Evolutionary conservation across 2,888 invertebrate genomes (phyloP).

Genomic region (Dioctria rufipes): DNA sequence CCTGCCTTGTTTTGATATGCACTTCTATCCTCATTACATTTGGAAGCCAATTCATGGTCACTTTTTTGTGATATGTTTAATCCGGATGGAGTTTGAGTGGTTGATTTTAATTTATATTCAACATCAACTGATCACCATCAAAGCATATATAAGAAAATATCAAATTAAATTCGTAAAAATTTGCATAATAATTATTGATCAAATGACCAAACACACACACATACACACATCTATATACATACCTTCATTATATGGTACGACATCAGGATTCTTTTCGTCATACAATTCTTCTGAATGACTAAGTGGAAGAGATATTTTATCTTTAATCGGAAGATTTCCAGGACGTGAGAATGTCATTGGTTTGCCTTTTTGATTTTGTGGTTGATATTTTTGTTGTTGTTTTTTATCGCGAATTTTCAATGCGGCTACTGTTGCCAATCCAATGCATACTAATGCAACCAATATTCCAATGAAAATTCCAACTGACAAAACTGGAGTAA

Average conservation of each 20-base stretch:
- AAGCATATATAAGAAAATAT: conserved; percentile 30
- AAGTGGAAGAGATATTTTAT: conserved; percentile 79
- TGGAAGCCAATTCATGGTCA: conserved; percentile 71
- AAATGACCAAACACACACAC: not conserved
- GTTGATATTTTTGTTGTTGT: conserved; percentile 69
- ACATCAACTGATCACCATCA: conserved; percentile 72
- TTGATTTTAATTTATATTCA: conserved; percentile 81
- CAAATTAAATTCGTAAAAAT: too few species aligned
- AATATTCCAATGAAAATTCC: conserved; percentile 71
- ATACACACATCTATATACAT: conserved; percentile 62
- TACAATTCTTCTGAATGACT: conserved; percentile 81
- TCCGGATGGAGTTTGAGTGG: conserved; percentile 78
- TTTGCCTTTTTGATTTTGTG: conserved; percentile 69
- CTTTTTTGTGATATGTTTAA: conserved; percentile 71
- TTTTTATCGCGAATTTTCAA: conserved; percentile 70
- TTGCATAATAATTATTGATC: too few species aligned
- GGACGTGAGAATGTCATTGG: conserved; percentile 73
- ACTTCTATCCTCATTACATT: conserved; percentile 66
- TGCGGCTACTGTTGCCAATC: conserved; percentile 70
- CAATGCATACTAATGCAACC: conserved; percentile 71
- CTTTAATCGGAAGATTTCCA: conserved; percentile 76
- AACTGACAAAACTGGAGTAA: conserved; percentile 73
- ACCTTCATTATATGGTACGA: conserved; percentile 91
- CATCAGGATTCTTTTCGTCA: conserved; percentile 92
- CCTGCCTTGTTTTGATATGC: conserved; percentile 69